Conservation (phyloP, 2,113 vertebrate genomes). For the Galemys pyrenaicus region DNA sequence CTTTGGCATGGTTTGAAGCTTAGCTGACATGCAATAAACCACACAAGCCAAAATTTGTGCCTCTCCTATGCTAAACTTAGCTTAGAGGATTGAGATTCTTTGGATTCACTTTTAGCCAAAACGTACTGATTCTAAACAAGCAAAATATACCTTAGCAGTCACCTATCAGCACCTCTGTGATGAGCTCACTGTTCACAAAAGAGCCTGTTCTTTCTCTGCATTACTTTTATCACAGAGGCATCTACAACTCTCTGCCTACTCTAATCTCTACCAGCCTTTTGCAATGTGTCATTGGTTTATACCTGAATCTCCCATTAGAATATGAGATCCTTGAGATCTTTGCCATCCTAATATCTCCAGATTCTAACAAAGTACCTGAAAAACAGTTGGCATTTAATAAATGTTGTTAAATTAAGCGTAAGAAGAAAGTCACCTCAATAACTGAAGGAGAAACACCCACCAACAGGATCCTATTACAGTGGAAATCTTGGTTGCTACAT, state of each 20-base stretch:
- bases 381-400: background rate
- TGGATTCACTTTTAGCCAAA: background rate
- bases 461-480: background rate
- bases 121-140: slow-evolving; percentile 47
- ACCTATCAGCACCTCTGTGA: slow-evolving; percentile 30
- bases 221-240: background rate
- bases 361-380: background rate
- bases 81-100: background rate
- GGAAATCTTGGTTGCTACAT: background rate
- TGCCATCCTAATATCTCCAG: background rate
- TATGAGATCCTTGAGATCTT: background rate
- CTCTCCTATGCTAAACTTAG: background rate
- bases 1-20: background rate
- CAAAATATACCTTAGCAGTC: background rate
- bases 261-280: background rate
- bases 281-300: background rate
- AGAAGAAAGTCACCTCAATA: background rate
- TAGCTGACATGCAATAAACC: background rate
- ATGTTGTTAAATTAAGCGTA: background rate
- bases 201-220: background rate
- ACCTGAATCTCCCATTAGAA: background rate
- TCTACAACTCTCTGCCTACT: background rate
- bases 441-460: background rate
- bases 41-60: background rate
- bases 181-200: background rate